Base-by-base conservation (phyloP, 2,797 vertebrate species). In the Tolypeutes matacus region DNA sequence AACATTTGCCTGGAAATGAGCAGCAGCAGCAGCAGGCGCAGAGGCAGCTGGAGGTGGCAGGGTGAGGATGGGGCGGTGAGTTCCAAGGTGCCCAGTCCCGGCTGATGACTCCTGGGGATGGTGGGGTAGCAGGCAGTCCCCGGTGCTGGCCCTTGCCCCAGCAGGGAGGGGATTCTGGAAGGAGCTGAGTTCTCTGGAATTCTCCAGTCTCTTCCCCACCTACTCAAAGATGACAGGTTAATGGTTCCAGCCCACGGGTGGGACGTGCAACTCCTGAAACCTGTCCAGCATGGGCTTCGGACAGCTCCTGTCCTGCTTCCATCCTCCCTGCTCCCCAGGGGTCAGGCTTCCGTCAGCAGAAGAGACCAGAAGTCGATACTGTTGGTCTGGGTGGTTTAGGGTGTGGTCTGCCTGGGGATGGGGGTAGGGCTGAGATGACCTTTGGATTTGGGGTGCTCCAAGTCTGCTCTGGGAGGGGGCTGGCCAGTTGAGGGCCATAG, bases 1-100 rank as follows among this genome's bases (percentile, higher is more conserved):
- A 97, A 97, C 97, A 96, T 97, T 97, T 97, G 97, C 97, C 92
- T 97, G 97, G 97, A 97, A 97, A 97, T 97, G 97, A 97, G 95
- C 97, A 95, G 94, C 78, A 12, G 96, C 21, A 21, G 95, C 97
- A 90, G 96, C 97, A 81, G 96, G 93, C 94, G 82, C 96, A 93
- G 69, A 95, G 83, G 96, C 97, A 97, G 97, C 96, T 96, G 97
- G 95, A 91, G 72, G 95, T 88, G 95, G 97, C 3, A 90, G 96
- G 86, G 96, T 14, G 94, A 82, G 91, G 72, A 85, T 21, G 1
- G n/a, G 67, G 75, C 93, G 86, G 76, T 36, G 65, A 1, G 27
- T 67, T 93, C 82, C 86, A 69, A 11, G 0, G 25, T 27, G 90
- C 93, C 86, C 34, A 10, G 49, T 78, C 62, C 80, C 8, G 31